These are phyloP conservation scores for Phasia obesa DNA, from an alignment of 2,888 invertebrate genomes.

Conservation along the genomic window DNA sequence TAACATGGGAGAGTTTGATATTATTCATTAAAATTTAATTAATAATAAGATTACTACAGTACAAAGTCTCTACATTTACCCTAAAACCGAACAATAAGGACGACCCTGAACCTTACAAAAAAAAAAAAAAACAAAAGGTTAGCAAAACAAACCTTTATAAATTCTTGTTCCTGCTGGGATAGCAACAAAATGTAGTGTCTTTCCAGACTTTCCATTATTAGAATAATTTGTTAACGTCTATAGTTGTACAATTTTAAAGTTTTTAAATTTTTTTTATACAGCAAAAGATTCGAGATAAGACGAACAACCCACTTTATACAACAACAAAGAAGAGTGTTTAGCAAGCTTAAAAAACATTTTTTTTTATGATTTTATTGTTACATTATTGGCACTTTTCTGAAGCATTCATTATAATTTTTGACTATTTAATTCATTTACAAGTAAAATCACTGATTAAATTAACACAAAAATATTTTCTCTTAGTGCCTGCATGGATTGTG, in stretches of 20 bases:
- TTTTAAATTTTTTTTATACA: conserved; percentile 28
- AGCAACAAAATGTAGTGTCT: conserved; percentile 73
- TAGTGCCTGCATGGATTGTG: not conserved
- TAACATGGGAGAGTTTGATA: no score
- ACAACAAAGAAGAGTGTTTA: conserved; percentile 16
- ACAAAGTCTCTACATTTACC: conserved; percentile 25
- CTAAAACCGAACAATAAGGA: not conserved
- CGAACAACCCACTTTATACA: conserved; percentile 34
- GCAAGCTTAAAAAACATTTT: not conserved
- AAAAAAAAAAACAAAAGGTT: not conserved
- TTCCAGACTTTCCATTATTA: conserved; percentile 59
- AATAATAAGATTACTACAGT: no score
- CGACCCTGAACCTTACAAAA: not conserved
- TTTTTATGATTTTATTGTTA: not conserved
- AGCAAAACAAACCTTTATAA: conserved; percentile 72
- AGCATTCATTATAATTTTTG: not conserved
- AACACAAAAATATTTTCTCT: not conserved
- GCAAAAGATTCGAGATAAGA: conserved; percentile 37
- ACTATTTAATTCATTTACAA: conserved; percentile 29
- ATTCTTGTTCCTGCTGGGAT: conserved; percentile 71
- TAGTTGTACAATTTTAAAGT: not conserved
- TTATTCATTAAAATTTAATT: no score
- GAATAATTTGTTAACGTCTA: not conserved
- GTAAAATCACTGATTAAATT: conserved; percentile 18
- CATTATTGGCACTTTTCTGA: not conserved